A percentile compares a stretch with the other conserved stretches of the same genome.
These are phyloP conservation scores for Erythrocebus patas DNA, from an alignment of 2,113 vertebrate genomes.

Conservation along the genomic window DNA sequence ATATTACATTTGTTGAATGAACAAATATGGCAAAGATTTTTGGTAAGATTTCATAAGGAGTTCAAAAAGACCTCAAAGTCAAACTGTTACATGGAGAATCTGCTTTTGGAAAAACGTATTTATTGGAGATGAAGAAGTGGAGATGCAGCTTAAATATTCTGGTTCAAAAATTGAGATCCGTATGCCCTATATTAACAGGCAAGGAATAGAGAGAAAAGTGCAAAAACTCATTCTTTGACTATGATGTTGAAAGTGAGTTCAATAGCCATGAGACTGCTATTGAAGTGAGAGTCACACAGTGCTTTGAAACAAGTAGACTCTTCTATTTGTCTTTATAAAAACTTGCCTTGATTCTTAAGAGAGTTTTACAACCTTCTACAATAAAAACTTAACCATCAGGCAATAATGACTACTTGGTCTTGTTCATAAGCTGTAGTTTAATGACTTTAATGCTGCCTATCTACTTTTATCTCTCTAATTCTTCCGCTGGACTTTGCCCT, in stretches of 20 bases:
- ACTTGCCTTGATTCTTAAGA: background rate
- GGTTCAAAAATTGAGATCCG: background rate
- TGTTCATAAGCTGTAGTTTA: background rate
- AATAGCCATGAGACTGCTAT: background rate
- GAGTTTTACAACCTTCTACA: background rate
- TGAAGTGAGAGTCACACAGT: background rate
- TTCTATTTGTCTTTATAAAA: background rate
- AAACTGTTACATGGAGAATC: background rate
- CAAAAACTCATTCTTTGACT: background rate
- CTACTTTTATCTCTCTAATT: slow-evolving; percentile 31
- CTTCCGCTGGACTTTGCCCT: background rate
- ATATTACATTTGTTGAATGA: background rate
- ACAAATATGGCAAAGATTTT: background rate
- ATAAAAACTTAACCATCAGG: background rate
- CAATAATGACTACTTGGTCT: slow-evolving; percentile 26
- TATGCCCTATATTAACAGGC: background rate
- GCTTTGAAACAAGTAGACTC: background rate
- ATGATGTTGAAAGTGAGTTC: background rate
- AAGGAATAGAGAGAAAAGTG: background rate
- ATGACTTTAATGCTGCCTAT: slow-evolving; percentile 24
- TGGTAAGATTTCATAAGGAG: background rate
- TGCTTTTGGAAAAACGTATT: background rate
- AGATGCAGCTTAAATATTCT: background rate
- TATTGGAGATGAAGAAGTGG: background rate
- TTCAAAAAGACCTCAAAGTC: background rate